Evolutionary conservation across 2,888 invertebrate species (phyloP), one percentile per base, ranked within the genome.

Genomic region (Tribolium freemani): DNA sequence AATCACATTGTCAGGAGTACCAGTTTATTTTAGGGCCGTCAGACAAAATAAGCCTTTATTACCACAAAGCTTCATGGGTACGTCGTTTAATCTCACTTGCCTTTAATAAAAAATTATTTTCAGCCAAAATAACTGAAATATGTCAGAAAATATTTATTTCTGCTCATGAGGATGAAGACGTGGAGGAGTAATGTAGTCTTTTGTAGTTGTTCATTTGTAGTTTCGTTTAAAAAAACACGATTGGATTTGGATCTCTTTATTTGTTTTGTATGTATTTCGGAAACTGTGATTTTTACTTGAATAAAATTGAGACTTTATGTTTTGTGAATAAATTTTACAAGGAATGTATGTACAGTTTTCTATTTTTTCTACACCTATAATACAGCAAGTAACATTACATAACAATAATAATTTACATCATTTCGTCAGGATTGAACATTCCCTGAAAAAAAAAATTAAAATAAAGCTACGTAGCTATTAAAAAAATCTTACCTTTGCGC

Each of bases 1-100:
- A 26, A 95, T 96, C 81, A 95, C 96, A 0, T 83, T 92, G n/a
- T 90, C 93, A 21, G 96, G 96, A 0, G 89, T 96, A 72, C 96
- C 96, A 0, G 93, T 93, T 13, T 92, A 90, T 80, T 81, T 91
- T 0, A 92, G 95, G 45, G 91, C 96, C 46, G 88, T 88, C 61
- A 91, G 92, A 89, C 88, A 89, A 80, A 87, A 88, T 46, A 93
- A 92, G 80, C 95, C 95, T 0, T 78, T 84, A 26, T 88, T 88
- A 84, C 88, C 94, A 75, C 86, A 87, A 61, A 85, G 85, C 30
- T 76, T 88, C 9, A 91, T 93, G 81, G 87, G 94, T 94, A 87
- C 89, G 89, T 85, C 83, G 1, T 4, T 48, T 20, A 9, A 58
- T 64, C 63, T 8, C 3, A 56, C 57, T 54, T 69, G 46, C 70